Conservation (phyloP, 2,888 invertebrate species). For the Xylocampa areola region DNA sequence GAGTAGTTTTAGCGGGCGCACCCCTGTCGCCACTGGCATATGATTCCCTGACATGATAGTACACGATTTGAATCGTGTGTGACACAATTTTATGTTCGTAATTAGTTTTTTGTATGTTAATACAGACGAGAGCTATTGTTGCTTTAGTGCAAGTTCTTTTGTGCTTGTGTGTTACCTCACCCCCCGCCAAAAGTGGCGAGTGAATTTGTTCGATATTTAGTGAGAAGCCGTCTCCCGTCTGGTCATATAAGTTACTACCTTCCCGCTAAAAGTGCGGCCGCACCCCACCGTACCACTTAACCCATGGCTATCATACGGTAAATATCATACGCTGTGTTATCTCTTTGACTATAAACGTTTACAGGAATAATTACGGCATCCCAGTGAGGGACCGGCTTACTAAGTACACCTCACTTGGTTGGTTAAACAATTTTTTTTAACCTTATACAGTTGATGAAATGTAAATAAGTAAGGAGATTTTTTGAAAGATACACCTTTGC, state of each 20-base stretch:
- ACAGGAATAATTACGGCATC: constrained; percentile 63
- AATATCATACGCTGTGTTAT: constrained; percentile 69
- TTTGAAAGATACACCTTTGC: constrained; percentile 27
- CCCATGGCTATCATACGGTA: constrained; percentile 67
- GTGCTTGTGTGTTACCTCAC: no score
- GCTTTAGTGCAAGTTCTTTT: no score
- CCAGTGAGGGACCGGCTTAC: constrained; percentile 46
- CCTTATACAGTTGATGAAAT: constrained; percentile 54
- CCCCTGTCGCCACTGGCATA: no score
- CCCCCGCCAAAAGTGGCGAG: no score
- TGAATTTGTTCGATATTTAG: no score
- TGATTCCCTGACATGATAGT: no score
- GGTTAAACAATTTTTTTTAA: constrained; percentile 51
- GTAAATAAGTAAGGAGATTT: constrained; percentile 58
- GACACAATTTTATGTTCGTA: no score
- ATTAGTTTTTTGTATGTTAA: no score
- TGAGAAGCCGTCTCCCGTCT: no score
- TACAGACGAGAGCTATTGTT: no score
- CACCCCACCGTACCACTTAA: constrained; percentile 56
- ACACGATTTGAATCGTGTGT: no score
- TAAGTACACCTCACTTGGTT: constrained; percentile 49
- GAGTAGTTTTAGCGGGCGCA: no score
- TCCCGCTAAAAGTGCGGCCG: constrained; percentile 29
- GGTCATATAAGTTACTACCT: background rate
- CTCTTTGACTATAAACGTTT: constrained; percentile 64